Conservation (phyloP, 2,113 vertebrate genomes). For the Notarius lentiginosus region DNA sequence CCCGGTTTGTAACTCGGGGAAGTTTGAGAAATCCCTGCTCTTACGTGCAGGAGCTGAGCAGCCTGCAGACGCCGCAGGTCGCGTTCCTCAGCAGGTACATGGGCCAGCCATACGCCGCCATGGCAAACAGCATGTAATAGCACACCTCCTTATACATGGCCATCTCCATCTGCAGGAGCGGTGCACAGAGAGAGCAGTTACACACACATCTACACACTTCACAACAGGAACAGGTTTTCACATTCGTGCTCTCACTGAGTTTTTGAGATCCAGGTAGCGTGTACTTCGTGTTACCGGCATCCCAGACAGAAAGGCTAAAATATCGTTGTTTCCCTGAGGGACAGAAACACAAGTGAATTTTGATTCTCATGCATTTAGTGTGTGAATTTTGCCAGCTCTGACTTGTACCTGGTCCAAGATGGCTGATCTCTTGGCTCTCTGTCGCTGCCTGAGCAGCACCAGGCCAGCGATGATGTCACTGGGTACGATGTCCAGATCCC, state of each 20-base stretch:
- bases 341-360: constrained; percentile 35
- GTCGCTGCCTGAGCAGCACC: constrained; percentile 91
- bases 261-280: constrained; percentile 96
- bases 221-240: neutral
- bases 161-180: constrained; percentile 85
- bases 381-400: neutral
- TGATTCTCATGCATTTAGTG: neutral
- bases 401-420: constrained; percentile 76
- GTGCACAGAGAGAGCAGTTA: neutral
- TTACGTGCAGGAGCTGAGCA: constrained; percentile 95
- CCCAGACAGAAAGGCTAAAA: constrained; percentile 95
- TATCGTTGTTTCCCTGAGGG: constrained; percentile 93
- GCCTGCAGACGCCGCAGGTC: constrained; percentile 90
- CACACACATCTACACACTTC: neutral
- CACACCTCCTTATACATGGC: constrained; percentile 96
- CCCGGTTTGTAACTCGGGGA: too few relatives aligned
- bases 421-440: constrained; percentile 87
- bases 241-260: constrained; percentile 81
- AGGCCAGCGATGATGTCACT: constrained; percentile 97
- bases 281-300: constrained; percentile 98
- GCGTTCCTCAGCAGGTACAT: constrained; percentile 98
- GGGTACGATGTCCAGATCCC: constrained; percentile 96
- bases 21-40: constrained; percentile 45
- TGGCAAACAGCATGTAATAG: constrained; percentile 98
- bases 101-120: constrained; percentile 98